These are phyloP conservation scores for Frankliniella intonsa DNA, from an alignment of 2,888 invertebrate genomes.

Conservation along the genomic window DNA sequence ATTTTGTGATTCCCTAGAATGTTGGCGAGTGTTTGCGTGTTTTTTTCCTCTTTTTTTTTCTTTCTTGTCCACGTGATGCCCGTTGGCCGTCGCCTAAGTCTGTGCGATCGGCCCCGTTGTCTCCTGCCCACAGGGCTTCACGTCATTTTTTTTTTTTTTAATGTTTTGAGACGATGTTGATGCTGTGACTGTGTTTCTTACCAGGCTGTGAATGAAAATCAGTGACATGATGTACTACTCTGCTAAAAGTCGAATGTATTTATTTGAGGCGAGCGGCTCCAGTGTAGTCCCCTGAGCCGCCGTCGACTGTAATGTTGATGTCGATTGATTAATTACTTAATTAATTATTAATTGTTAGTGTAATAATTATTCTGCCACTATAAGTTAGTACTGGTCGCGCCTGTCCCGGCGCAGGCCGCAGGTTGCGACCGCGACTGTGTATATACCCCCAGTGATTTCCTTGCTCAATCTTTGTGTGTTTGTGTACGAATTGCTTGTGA, in stretches of 20 bases:
- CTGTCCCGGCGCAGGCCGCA: not conserved
- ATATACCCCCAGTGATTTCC: slow-evolving; percentile 6
- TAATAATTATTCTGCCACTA: not conserved
- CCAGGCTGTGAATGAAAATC: slow-evolving; percentile 25
- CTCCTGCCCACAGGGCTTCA: too few relatives aligned
- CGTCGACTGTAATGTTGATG: too few relatives aligned
- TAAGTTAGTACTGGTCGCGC: not conserved
- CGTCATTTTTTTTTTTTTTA: not conserved
- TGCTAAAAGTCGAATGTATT: not conserved
- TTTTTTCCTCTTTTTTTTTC: too few relatives aligned
- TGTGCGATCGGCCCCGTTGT: too few relatives aligned
- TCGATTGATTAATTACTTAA: too few relatives aligned
- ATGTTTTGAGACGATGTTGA: not conserved
- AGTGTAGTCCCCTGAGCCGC: not conserved
- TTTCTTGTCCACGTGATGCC: too few relatives aligned
- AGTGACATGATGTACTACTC: not conserved
- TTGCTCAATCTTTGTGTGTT: slow-evolving; percentile 14
- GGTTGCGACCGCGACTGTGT: not conserved
- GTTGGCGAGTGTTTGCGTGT: too few relatives aligned
- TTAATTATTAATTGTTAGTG: too few relatives aligned
- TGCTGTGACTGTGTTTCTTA: not conserved
- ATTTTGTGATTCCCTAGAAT: too few relatives aligned
- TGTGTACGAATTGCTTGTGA: not conserved
- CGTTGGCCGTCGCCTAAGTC: too few relatives aligned
- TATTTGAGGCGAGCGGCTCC: not conserved